Base-by-base conservation (phyloP, 2,113 vertebrate genomes). In the Lepus europaeus region DNA sequence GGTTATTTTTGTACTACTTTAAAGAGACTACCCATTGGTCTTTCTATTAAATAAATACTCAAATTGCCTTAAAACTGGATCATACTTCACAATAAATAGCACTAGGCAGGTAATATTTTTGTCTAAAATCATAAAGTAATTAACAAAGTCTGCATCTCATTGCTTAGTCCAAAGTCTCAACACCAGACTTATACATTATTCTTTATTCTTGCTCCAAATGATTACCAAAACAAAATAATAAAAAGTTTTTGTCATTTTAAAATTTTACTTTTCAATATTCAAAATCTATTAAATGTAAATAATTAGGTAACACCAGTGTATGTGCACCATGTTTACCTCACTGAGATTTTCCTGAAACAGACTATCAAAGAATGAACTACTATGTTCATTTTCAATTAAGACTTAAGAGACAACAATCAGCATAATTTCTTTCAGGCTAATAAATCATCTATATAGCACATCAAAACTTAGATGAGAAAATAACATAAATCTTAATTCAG, bases 191-290 rank as follows among this genome's bases (percentile, higher is more conserved):
- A 77, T 27, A 3, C 20, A 90, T 22, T 89, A 59, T 83, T 77
- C 61, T 83, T 80, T 81, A 77, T 14, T 85, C 22, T 72, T 91
- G 23, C 14, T 93, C 27, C 39, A 81, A 95, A 66, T 77, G 2
- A 76, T 76, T 87, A 92, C 31, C 20, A 66, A 63, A 77, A 31
- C 31, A 84, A 90, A 87, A n/a, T 16, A 53, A 73, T 51, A 16
- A 59, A 49, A 70, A 89, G 29, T 3, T 84, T 79, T 84, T 74
- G 36, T 9, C 49, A 92, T 29, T 73, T 92, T 14, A 87, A 90
- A 92, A 87, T 87, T 95, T 33, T 93, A 56, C 59, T 78, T 91
- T 92, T 68, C 45, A 95, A 69, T 78, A 70, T 78, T 89, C 19
- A 83, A 94, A 87, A 61, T 66, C 25, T 70, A 79, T 22, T 91